These are phyloP conservation scores for Pandemis corylana DNA, from an alignment of 2,888 invertebrate genomes.

Conservation along the genomic window DNA sequence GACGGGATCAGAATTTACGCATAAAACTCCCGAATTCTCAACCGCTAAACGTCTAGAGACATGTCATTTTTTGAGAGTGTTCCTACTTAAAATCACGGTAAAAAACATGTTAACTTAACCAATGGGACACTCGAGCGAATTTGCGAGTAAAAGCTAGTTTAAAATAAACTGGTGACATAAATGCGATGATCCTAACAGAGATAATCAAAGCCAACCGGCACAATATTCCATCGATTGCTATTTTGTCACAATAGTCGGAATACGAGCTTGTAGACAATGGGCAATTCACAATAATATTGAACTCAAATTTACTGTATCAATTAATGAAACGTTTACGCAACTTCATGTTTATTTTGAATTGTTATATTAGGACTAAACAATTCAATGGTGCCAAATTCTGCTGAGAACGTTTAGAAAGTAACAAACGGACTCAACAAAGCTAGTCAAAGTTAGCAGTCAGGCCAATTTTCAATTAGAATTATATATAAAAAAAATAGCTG, in stretches of 20 bases:
- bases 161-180: not conserved
- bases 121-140: no score
- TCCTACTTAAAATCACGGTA: no score
- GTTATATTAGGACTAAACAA: slow-evolving; percentile 14
- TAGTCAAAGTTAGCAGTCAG: not conserved
- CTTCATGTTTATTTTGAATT: slow-evolving; percentile 3
- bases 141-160: no score
- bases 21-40: no score
- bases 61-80: no score
- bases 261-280: not conserved
- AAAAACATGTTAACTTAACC: no score
- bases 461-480: no score
- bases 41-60: no score
- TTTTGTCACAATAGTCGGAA: not conserved
- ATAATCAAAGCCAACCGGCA: not conserved
- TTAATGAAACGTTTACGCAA: slow-evolving; percentile 4
- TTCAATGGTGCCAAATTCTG: slow-evolving; percentile 15
- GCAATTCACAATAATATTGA: not conserved
- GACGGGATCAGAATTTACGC: no score
- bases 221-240: not conserved
- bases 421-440: slow-evolving; percentile 24
- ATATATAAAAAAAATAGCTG: no score
- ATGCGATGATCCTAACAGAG: not conserved
- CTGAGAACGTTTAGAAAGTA: slow-evolving; percentile 29
- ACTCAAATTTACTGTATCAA: slow-evolving; percentile 7